These are phyloP conservation scores for Malacoraja senta DNA, from an alignment of 2,797 vertebrate species.

Conservation along the genomic window DNA sequence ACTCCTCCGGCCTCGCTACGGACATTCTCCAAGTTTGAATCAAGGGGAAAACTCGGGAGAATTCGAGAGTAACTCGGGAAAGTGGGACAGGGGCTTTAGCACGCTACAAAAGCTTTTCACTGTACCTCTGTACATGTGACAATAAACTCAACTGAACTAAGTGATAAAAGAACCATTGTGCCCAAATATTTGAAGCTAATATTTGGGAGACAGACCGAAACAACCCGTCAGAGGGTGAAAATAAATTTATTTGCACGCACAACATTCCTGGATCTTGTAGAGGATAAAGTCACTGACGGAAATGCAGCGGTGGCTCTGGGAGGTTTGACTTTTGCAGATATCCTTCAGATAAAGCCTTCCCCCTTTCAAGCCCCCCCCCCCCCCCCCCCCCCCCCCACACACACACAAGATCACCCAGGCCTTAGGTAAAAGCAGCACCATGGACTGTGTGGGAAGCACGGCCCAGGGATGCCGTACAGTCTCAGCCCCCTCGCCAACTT, in stretches of 20 bases:
- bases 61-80: too few relatives aligned
- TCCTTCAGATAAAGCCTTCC: neutral
- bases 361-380: neutral
- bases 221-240: neutral
- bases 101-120: too few relatives aligned
- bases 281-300: neutral
- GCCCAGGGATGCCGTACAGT: neutral
- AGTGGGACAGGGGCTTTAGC: too few relatives aligned
- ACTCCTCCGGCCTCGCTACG: too few relatives aligned
- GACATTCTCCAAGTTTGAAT: too few relatives aligned
- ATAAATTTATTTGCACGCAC: neutral
- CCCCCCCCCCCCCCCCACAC: too few relatives aligned
- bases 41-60: too few relatives aligned
- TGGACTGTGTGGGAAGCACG: neutral
- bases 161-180: neutral
- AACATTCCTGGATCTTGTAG: neutral
- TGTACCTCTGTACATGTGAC: too few relatives aligned
- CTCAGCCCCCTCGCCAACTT: neutral
- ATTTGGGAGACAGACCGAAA: neutral
- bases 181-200: neutral
- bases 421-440: neutral
- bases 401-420: neutral
- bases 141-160: too few relatives aligned
- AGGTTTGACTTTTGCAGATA: neutral
- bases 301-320: neutral